Conservation (phyloP, 2,888 invertebrate genomes). For the Drosophila quasianomalipes region DNA sequence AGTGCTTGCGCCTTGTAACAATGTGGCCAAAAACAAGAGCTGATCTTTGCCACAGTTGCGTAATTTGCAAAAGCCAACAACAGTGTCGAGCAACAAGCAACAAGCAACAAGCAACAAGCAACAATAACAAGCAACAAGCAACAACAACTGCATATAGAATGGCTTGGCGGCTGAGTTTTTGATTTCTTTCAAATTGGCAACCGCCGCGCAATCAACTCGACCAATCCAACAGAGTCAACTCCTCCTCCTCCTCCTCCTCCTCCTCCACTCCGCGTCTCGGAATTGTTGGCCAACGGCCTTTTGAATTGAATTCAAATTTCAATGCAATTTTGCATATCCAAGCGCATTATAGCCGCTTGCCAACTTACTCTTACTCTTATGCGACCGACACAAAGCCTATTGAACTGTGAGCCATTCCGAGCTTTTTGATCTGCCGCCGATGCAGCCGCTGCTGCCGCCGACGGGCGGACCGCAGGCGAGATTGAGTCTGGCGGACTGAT, state of each 20-base stretch:
- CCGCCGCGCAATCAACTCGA: constrained; percentile 71
- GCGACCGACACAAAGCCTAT: constrained; percentile 71
- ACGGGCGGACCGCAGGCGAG: constrained; percentile 58
- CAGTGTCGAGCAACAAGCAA: constrained; percentile 32
- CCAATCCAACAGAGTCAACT: constrained; percentile 51
- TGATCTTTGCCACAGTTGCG: constrained; percentile 70
- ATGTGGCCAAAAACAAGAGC: constrained; percentile 76
- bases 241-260: constrained; percentile 26
- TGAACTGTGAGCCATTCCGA: constrained; percentile 73
- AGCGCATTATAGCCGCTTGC: constrained; percentile 82
- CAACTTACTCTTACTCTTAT: constrained; percentile 71
- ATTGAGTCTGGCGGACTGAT: constrained; percentile 71
- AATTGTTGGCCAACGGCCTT: constrained; percentile 57
- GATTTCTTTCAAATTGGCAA: constrained; percentile 82
- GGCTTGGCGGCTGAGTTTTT: constrained; percentile 70
- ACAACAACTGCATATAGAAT: constrained; percentile 20
- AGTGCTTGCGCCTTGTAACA: constrained; percentile 60
- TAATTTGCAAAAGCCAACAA: constrained; percentile 67
- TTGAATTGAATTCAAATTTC: constrained; percentile 84
- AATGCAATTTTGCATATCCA: constrained; percentile 85
- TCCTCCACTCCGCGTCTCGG: not conserved
- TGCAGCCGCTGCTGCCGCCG: constrained; percentile 59
- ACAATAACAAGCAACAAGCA: not conserved
- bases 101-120: constrained; percentile 30
- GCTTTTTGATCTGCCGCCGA: constrained; percentile 73